Evolutionary conservation across 2,888 invertebrate genomes (phyloP), one percentile per base, ranked within the genome.

Genomic region (Macrostomum cliftonense): DNA sequence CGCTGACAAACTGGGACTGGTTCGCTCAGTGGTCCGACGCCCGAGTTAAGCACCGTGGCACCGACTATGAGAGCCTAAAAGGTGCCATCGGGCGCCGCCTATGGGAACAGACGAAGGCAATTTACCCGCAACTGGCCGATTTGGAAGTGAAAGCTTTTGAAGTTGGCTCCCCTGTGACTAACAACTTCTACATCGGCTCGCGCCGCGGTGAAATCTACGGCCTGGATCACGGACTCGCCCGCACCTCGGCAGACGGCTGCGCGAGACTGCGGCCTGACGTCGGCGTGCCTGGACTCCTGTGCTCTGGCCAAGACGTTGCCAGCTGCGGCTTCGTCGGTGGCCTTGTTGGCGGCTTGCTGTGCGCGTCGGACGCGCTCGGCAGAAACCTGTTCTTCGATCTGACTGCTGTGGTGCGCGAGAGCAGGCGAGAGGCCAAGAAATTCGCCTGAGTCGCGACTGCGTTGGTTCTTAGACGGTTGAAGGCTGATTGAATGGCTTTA

Each of bases 261-360:
- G 56, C 61, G 54, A 56, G 55, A 14, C 60, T 68, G 9, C 52
- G 68, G 14, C 60, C 69, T 4, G 59, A 64, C 19, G 63, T 64
- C 7, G 68, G 61, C 16, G 59, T 70, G 21, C 64, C 63, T 36
- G 70, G 69, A 13, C 59, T 70, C 4, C 61, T 57, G 49, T 49
- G 70, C 5, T 59, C 64, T 53, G 70, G 69, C 59, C 68, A 68
- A 52, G 68, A 68, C 48, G 55, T 67, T 1, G 46, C 64, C 12
- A 58, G 60, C 12, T 60, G 62, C 52, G 68, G 68, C 11, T 64
- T 68, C 48, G 54, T 58, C 42, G 65, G 65, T 16, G 65, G 62
- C 20, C 52, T 65, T 46, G 56, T 55, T 49, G 63, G 63, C 12
- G 68, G 65, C 5, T 17, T 66, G 37, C 49, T 65, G 14, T 58